Evolutionary conservation across 2,113 vertebrate genomes (phyloP).

Genomic region (Baryphthengus martii): DNA sequence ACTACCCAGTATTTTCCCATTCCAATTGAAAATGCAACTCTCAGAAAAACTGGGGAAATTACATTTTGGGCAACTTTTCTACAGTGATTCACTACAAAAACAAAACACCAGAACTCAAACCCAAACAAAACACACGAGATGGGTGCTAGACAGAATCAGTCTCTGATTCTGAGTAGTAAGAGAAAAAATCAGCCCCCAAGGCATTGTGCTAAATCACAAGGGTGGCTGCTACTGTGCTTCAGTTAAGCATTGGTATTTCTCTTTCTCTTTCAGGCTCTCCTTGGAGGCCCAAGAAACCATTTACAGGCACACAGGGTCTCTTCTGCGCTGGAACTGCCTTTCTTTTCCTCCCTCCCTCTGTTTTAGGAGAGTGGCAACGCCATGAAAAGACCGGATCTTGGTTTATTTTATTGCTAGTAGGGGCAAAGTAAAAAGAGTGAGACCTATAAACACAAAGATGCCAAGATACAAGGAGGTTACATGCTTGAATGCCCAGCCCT

Average conservation of each 20-base stretch:
- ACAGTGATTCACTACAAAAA: background rate
- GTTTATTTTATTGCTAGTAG: background rate
- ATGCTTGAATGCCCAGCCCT: background rate
- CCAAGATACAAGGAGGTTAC: background rate
- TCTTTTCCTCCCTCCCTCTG: background rate
- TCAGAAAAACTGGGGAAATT: rapidly evolving
- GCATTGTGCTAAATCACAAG: background rate
- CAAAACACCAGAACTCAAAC: background rate
- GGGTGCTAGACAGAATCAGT: background rate
- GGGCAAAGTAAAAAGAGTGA: background rate
- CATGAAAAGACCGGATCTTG: slow-evolving; percentile 11
- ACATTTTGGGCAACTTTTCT: background rate
- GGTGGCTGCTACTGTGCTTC: background rate
- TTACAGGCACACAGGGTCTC: background rate
- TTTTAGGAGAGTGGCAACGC: background rate
- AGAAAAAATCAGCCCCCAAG: background rate
- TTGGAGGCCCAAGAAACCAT: background rate
- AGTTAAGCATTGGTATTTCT: background rate
- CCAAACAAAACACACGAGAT: no score
- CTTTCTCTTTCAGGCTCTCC: background rate
- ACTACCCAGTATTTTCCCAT: background rate
- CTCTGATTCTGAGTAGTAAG: background rate
- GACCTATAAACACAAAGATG: slow-evolving; percentile 44
- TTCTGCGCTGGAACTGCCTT: background rate
- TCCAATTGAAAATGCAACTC: background rate